Base-by-base conservation (phyloP, 2,113 vertebrate species). In the Madoqua kirkii region DNA sequence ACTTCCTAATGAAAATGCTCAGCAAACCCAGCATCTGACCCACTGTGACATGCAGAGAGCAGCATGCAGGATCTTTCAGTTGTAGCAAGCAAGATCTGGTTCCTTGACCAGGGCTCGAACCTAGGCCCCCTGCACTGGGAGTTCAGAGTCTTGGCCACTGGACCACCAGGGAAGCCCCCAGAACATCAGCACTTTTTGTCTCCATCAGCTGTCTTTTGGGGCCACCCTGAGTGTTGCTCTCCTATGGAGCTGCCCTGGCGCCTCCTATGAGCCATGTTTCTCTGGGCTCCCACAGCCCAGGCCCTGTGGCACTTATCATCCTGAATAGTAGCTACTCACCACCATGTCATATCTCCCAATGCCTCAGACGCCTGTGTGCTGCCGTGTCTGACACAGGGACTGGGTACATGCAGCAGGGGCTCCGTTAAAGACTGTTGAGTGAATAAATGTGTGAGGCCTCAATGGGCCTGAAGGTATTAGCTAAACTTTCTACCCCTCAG, bases 321-420 rank as follows among this genome's bases (percentile, higher is more conserved):
- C 62, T 12, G 4, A 7, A 11, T 11, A 1, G 3, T 55, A 71
- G 50, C 23, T 45, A 31, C 21, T 31, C 0, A 10, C 27, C 11
- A 0, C 62, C 36, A 36, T 1, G 8, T 43, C 23, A 3, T 13
- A 10, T 15, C 50, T 81, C 2, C 17, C 2, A 0, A 13, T 10
- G 9, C 48, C 33, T 25, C 3, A 25, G 48, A n/a, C 1, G 3
- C 52, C 17, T 25, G 48, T 29, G 31, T 43, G 45, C 86, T 59
- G 67, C 7, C 7, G 5, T 16, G 60, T 79, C 78, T 82, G 57
- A 17, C 25, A 7, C 1, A 13, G 55, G 55, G 33, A 23, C 45
- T 50, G 27, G n/a, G 27, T 21, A 86, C 1, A 7, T 13, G 85
- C 2, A 23, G 29, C 27, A 50, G 57, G 17, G 29, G n/a, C 62